Base-by-base conservation (phyloP, 2,888 invertebrate genomes). In the Meandrusa payeni region DNA sequence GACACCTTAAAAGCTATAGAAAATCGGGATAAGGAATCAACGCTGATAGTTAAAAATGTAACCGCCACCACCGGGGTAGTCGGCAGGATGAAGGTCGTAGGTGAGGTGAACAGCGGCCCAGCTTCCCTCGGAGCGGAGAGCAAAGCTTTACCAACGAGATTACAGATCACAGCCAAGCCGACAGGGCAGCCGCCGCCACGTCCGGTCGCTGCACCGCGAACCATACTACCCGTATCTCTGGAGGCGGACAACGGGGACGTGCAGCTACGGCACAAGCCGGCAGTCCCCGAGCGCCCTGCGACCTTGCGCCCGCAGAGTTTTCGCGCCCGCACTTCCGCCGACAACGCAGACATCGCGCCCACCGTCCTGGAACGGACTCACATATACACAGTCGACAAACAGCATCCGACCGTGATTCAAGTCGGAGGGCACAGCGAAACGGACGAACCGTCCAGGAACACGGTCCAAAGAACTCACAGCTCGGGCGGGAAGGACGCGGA, bases 271-370 rank as follows among this genome's bases (percentile, higher is more conserved):
- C 83, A 90, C 66, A 95, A 95, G 75, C 95, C 95, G 3, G 93
- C 93, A 36, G 91, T 95, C 53, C 95, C 95, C 34, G 94, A 95
- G 71, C 89, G 95, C 41, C 95, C 95, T 33, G 91, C 93, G 24
- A 91, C 92, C 29, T 80, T 94, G 45, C 88, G 90, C 10, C 89
- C 90, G 54, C 91, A 90, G 41, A 88, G 82, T 67, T 90, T 87
- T 67, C 76, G 89, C 47, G 83, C 71, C 41, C 74, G 85, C 37
- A 72, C 69, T 50, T 78, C 80, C 26, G 59, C 57, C 17, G 69
- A 74, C 37, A 42, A 37, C 24, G 12, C 48, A 5, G 57, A 55
- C 17, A 29, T 49, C 3, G 56, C 56, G n/a, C 87, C 88, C 13
- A 81, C 89, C 7, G 88, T 89, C 27, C 75, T 93, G 52, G 93